Conservation (phyloP, 2,113 vertebrate genomes). For the Amblyopsis rosae region DNA sequence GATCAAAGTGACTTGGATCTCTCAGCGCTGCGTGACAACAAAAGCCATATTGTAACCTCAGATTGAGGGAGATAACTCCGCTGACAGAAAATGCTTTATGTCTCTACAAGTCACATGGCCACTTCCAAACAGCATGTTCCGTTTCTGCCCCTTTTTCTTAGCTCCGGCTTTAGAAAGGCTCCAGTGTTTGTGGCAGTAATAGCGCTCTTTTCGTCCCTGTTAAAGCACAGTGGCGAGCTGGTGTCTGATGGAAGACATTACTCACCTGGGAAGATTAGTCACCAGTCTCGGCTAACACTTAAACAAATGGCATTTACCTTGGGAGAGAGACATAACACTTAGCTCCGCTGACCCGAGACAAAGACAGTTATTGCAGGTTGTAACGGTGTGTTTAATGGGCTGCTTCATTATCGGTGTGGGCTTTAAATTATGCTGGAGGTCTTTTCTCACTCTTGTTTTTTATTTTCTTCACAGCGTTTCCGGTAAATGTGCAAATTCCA, state of each 20-base stretch:
- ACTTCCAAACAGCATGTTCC: conserved; percentile 54
- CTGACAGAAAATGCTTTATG: conserved; percentile 75
- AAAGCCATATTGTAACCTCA: conserved; percentile 78
- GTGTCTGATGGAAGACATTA: conserved; percentile 15
- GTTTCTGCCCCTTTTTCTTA: conserved; percentile 43
- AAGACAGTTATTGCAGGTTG: conserved; percentile 4
- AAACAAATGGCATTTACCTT: conserved; percentile 33
- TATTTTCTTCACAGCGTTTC: no score
- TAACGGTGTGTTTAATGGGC: conserved; percentile 19
- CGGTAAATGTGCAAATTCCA: no score
- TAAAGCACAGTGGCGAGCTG: neutral
- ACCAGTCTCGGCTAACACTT: conserved; percentile 35
- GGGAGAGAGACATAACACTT: conserved; percentile 2
- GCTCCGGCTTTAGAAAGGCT: conserved; percentile 35
- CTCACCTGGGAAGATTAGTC: conserved; percentile 40
- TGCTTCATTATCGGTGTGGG: conserved; percentile 10
- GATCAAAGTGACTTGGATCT: conserved; percentile 81
- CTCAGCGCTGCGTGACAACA: conserved; percentile 70
- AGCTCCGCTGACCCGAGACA: neutral
- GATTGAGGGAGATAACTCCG: conserved; percentile 62
- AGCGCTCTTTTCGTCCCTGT: neutral
- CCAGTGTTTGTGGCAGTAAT: conserved; percentile 32
- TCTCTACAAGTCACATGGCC: conserved; percentile 71
- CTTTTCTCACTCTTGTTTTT: no score
- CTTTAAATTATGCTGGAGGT: conserved; percentile 6